Evolutionary conservation across 2,888 invertebrate species (phyloP), one percentile per base, ranked within the genome.

Genomic region (Mystacides longicornis): DNA sequence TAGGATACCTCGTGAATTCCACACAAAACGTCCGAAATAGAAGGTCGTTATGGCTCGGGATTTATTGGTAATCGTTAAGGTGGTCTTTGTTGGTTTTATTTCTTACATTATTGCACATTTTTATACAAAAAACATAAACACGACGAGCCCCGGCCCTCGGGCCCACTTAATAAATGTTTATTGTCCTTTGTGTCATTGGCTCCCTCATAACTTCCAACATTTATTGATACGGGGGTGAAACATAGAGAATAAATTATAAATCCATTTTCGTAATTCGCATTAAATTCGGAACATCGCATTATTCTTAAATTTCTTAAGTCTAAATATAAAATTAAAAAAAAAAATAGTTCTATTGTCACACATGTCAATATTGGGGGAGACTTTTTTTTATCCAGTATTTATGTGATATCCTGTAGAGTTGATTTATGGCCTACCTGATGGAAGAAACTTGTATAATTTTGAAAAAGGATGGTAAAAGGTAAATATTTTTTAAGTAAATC

Each of bases 51-150:
- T 45, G 49, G 33, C 21, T 22, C 49, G n/a, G 21, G 54, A 54
- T 54, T 50, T 54, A 54, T 54, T 23, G 54, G 27, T 21, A 18
- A 43, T 54, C 54, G 54, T 54, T 54, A 42, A 45, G 54, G 54
- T 54, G 54, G 54, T 54, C 54, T 50, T 54, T 54, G 49, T 49
- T 54, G 49, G 27, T 20, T 53, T 48, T 48, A 23, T 53, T 53
- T 23, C 21, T 23, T 27, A 54, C 14, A 42, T 49, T 49, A 50
- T 23, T 22, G 37, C 37, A 42, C 37, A 7, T 37, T 37, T 16
- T 37, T 4, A 37, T n/a, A 14, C 3, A 37, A 37, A 7, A 37
- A 7, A 37, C 16, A 37, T 37, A 37, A 37, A 37, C 37, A 37
- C 14, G 37, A 37, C 20, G 23, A 23, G 21, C 42, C 42, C n/a